Percentiles rank a stretch among this genome's conserved stretches.
Evolutionary conservation across 2,797 vertebrate species (phyloP).

Genomic region (Leptatherina wallacei): DNA sequence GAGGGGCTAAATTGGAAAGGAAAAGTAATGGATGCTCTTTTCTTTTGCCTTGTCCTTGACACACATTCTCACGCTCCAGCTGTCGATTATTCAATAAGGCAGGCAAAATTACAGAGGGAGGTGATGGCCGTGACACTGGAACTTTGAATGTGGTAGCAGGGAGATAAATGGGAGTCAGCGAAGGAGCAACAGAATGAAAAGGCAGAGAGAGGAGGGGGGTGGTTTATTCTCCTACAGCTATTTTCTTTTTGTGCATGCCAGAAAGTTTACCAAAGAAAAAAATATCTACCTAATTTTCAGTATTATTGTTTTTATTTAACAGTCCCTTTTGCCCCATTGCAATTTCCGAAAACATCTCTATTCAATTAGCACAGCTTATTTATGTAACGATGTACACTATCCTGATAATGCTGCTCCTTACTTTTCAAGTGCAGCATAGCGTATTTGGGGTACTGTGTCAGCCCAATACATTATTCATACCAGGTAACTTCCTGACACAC

Average conservation of each 20-base stretch:
- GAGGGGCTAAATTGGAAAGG: slow-evolving; percentile 41
- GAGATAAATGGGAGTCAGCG: slow-evolving; percentile 52
- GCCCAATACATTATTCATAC: not conserved
- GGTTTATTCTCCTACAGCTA: slow-evolving; percentile 18
- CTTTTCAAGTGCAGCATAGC: too few relatives aligned
- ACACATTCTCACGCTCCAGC: slow-evolving; percentile 64
- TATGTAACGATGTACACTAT: too few relatives aligned
- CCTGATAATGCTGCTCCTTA: too few relatives aligned
- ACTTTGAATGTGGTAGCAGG: slow-evolving; percentile 43
- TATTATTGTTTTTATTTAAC: not conserved
- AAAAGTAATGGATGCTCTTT: slow-evolving; percentile 51
- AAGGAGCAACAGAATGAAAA: slow-evolving; percentile 32
- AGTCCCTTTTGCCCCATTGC: not conserved
- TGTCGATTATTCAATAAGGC: slow-evolving; percentile 70
- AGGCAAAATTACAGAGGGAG: slow-evolving; percentile 54
- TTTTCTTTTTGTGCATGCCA: slow-evolving; percentile 4
- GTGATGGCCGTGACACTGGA: slow-evolving; percentile 57
- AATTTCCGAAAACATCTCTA: not conserved
- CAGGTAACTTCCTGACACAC: not conserved
- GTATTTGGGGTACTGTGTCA: not conserved
- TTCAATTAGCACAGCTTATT: not conserved
- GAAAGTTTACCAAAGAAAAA: not conserved
- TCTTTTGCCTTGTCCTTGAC: slow-evolving; percentile 65
- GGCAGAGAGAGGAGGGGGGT: not conserved
- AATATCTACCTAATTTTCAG: not conserved